phyloP scores from a whole-genome alignment of 2,888 invertebrate species.

The Patella pellucida region DNA sequence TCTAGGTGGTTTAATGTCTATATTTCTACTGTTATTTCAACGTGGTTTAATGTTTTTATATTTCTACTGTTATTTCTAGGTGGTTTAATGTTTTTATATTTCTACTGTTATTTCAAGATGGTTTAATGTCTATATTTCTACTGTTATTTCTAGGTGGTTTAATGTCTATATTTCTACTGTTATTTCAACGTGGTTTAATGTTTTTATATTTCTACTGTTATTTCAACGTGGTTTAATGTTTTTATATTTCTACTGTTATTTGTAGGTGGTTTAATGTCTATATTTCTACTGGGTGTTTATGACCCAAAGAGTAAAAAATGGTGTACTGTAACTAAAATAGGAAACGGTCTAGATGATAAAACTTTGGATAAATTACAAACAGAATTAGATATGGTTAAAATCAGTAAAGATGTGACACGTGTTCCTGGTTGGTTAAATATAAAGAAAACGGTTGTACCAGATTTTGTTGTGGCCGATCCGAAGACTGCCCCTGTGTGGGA shows the following conservation, averaged over 20 bases:
- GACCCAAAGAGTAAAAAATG: slow-evolving; percentile 79
- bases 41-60: too few relatives aligned
- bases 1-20: too few relatives aligned
- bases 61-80: too few relatives aligned
- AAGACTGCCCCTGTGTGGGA: slow-evolving; percentile 89
- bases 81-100: too few relatives aligned
- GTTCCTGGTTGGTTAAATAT: slow-evolving; percentile 39
- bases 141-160: too few relatives aligned
- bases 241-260: slow-evolving; percentile 4
- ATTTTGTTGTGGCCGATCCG: slow-evolving; percentile 88
- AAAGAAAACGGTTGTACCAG: slow-evolving; percentile 85
- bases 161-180: too few relatives aligned
- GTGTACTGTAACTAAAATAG: slow-evolving; percentile 91
- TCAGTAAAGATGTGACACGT: slow-evolving; percentile 75
- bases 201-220: too few relatives aligned
- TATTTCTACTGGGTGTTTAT: slow-evolving; percentile 93
- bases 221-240: too few relatives aligned
- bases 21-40: too few relatives aligned
- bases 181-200: too few relatives aligned
- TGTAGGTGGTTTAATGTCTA: slow-evolving; percentile 87
- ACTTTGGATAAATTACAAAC: slow-evolving; percentile 82
- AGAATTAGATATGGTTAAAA: slow-evolving; percentile 83
- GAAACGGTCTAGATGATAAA: slow-evolving; percentile 86
- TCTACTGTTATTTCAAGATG: too few relatives aligned
- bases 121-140: too few relatives aligned